phyloP scores from a whole-genome alignment of 2,888 invertebrate species.

The Steinernema scapterisci region DNA sequence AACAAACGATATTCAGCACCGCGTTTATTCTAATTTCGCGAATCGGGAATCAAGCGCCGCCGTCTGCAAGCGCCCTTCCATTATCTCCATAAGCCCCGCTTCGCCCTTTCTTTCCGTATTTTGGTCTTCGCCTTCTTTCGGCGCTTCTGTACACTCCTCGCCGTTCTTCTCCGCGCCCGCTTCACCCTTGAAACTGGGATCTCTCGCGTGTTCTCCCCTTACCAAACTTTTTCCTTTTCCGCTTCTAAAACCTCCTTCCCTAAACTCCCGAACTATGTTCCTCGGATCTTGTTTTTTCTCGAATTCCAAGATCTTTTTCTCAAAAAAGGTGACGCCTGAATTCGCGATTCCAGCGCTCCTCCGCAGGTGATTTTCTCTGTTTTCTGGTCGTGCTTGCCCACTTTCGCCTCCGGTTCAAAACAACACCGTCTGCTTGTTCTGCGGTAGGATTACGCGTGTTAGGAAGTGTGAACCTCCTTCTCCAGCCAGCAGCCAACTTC shows the following conservation, averaged over 20 bases:
- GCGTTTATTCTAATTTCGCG: slow-evolving; percentile 11
- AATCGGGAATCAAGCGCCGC: slow-evolving; percentile 5
- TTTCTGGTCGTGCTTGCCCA: not conserved
- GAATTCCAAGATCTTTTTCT: too few species aligned
- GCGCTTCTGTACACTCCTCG: not conserved
- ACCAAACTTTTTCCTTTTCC: too few species aligned
- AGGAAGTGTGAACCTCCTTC: not conserved
- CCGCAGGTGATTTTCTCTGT: slow-evolving; percentile 26
- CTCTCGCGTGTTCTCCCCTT: too few species aligned
- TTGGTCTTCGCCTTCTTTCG: not conserved
- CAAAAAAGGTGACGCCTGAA: slow-evolving; percentile 13
- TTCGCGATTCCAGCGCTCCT: not conserved
- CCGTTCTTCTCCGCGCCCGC: too few species aligned
- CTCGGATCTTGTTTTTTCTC: too few species aligned
- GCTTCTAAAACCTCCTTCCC: too few species aligned
- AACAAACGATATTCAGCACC: not conserved
- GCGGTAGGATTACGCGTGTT: not conserved
- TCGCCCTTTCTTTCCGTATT: not conserved
- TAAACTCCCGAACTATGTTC: too few species aligned
- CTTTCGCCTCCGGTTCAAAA: slow-evolving; percentile 10
- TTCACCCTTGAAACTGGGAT: not conserved
- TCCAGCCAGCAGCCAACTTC: slow-evolving; percentile 16
- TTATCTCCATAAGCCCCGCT: not conserved
- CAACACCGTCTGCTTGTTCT: slow-evolving; percentile 3
- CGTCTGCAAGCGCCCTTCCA: not conserved